A percentile compares a stretch with the other conserved stretches of the same genome.
Evolutionary conservation across 2,797 vertebrate genomes (phyloP).

Genomic region (Euthynnus affinis): DNA sequence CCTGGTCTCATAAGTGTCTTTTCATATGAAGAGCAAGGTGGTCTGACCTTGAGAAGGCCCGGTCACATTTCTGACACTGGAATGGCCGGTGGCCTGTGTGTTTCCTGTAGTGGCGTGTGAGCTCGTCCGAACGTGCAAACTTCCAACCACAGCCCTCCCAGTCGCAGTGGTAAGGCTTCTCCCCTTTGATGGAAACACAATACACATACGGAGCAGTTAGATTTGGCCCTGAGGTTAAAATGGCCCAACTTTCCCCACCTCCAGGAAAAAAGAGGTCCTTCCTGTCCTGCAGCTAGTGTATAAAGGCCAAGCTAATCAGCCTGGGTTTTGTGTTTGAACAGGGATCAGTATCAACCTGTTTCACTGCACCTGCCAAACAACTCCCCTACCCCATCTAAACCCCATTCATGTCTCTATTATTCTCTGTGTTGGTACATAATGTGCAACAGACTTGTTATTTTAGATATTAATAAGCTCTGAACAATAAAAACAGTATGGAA

Average conservation of each 20-base stretch:
- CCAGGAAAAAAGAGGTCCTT: constrained; percentile 68
- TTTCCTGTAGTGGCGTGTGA: constrained; percentile 90
- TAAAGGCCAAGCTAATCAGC: constrained; percentile 59
- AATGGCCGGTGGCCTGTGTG: constrained; percentile 90
- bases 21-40: constrained; percentile 91
- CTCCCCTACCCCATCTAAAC: constrained; percentile 42
- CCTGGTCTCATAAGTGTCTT: constrained; percentile 85
- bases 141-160: constrained; percentile 92
- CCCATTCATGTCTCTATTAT: constrained; percentile 36
- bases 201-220: constrained; percentile 72
- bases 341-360: constrained; percentile 82
- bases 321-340: constrained; percentile 75
- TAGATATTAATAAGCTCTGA: neutral
- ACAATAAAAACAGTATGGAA: constrained; percentile 20
- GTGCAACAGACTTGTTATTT: constrained; percentile 22
- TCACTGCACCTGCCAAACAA: constrained; percentile 74
- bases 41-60: constrained; percentile 90
- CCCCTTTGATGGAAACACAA: constrained; percentile 83
- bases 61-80: constrained; percentile 90
- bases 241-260: constrained; percentile 54
- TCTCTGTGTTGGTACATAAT: constrained; percentile 19
- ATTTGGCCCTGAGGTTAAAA: constrained; percentile 58
- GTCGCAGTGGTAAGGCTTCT: constrained; percentile 92
- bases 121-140: constrained; percentile 90
- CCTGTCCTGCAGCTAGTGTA: constrained; percentile 71